phyloP scores from a whole-genome alignment of 2,888 invertebrate species.

The Coecobrya sp. region DNA sequence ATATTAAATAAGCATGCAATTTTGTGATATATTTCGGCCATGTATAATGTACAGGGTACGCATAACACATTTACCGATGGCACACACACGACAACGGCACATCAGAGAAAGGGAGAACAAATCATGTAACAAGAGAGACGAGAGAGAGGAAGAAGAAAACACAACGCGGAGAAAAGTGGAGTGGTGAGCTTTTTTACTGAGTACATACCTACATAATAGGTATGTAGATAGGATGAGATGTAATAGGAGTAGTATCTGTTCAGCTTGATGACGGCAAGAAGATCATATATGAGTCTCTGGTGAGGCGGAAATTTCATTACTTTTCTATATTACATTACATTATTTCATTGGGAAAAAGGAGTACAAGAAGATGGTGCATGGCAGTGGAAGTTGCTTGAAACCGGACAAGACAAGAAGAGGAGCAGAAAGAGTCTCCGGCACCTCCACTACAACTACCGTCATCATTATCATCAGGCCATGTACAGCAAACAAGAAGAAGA shows the following conservation, averaged over 20 bases:
- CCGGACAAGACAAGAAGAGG: constrained; percentile 64
- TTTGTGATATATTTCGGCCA: constrained; percentile 13
- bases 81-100: neutral
- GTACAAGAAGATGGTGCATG: neutral
- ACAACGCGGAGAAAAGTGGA: constrained; percentile 8
- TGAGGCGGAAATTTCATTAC: constrained; percentile 81
- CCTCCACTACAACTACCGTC: neutral
- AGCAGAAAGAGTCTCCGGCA: neutral
- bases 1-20: constrained; percentile 46
- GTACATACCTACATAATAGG: neutral
- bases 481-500: constrained; percentile 31
- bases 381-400: constrained; percentile 37
- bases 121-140: constrained; percentile 39
- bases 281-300: constrained; percentile 64
- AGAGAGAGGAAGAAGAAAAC: neutral
- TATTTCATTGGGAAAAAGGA: constrained; percentile 53
- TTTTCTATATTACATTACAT: constrained; percentile 69
- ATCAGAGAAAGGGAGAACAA: constrained; percentile 11
- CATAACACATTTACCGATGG: constrained; percentile 1
- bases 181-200: neutral
- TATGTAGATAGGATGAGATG: neutral
- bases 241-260: neutral
- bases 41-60: neutral
- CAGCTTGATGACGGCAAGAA: constrained; percentile 30
- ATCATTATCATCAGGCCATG: constrained; percentile 19